Conservation (phyloP, 2,113 vertebrate genomes). For the Bufo bufo region DNA sequence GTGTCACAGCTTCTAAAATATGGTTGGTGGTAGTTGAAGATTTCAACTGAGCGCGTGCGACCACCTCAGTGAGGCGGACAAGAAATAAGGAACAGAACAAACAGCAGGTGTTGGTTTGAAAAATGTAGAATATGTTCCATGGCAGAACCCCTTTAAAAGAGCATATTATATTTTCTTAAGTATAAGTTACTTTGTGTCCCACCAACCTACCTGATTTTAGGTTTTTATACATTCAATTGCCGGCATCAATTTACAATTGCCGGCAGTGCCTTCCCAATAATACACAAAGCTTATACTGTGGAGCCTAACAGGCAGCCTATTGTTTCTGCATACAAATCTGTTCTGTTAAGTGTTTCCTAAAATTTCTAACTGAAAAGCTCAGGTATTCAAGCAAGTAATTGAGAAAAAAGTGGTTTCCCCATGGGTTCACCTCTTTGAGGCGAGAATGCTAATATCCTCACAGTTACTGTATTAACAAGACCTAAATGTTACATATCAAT, state of each 20-base stretch:
- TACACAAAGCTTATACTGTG: neutral
- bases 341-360: slow-evolving; percentile 39
- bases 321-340: slow-evolving; percentile 36
- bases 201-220: neutral
- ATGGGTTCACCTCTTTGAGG: slow-evolving; percentile 43
- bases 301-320: slow-evolving; percentile 22
- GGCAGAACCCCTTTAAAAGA: neutral
- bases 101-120: no score
- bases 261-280: slow-evolving; percentile 5
- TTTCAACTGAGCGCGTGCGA: no score
- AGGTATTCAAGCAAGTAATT: slow-evolving; percentile 52
- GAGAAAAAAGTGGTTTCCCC: slow-evolving; percentile 54
- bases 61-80: no score
- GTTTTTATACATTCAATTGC: neutral
- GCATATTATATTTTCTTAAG: neutral
- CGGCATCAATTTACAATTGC: neutral
- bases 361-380: slow-evolving; percentile 37
- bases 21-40: neutral
- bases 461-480: slow-evolving; percentile 52
- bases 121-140: no score
- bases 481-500: slow-evolving; percentile 52
- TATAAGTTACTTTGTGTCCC: neutral
- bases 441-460: slow-evolving; percentile 41
- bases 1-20: no score
- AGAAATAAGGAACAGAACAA: no score